Evolutionary conservation across 2,888 invertebrate species (phyloP).

Genomic region (Chrysopilus asiliformis): DNA sequence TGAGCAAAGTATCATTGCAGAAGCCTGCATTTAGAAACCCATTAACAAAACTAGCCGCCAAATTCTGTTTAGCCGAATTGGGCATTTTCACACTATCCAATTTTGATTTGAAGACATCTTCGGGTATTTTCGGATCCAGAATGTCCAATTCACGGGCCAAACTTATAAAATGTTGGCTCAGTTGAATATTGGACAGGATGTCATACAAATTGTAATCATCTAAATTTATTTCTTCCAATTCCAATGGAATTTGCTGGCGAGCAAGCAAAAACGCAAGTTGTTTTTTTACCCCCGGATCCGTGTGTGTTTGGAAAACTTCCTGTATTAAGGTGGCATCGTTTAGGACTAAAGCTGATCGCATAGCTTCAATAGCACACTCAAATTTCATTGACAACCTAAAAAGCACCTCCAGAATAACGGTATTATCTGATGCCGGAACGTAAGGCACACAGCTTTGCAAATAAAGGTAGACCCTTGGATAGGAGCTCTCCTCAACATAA

Average conservation of each 20-base stretch:
- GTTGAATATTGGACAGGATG: conserved; percentile 76
- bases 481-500: conserved; percentile 80
- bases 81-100: too few species aligned
- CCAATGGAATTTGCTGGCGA: conserved; percentile 71
- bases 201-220: too few species aligned
- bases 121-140: conserved; percentile 90
- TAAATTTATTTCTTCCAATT: too few species aligned
- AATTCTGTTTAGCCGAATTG: conserved; percentile 83
- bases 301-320: conserved; percentile 28
- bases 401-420: conserved; percentile 67
- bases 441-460: conserved; percentile 78
- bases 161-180: conserved; percentile 76
- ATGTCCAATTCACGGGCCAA: conserved; percentile 89
- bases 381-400: conserved; percentile 76
- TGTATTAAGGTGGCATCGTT: conserved; percentile 63
- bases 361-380: conserved; percentile 75
- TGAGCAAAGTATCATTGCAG: conserved; percentile 78
- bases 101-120: conserved; percentile 93
- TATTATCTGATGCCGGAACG: conserved; percentile 89
- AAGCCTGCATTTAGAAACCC: conserved; percentile 93
- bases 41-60: conserved; percentile 90
- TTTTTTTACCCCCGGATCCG: conserved; percentile 48
- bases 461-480: conserved; percentile 86
- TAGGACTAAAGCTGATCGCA: conserved; percentile 82
- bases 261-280: conserved; percentile 88